Percentiles rank a stretch among this genome's conserved stretches.
Evolutionary conservation across 2,113 vertebrate genomes (phyloP).

Genomic region (Astur gentilis): DNA sequence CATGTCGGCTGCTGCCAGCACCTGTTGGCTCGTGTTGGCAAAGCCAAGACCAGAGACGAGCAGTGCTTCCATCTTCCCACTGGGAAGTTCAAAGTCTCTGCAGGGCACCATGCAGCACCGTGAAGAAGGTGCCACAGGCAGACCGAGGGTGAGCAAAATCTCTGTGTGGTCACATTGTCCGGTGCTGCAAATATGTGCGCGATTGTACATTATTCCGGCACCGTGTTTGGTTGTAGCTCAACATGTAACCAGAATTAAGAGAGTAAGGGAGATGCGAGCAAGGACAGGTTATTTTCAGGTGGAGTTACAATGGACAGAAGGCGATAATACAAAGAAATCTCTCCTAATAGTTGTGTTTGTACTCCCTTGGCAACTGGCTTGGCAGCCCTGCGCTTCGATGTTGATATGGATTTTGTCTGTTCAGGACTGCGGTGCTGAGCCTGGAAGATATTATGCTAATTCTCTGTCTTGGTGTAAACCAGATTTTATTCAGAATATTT

Average conservation of each 20-base stretch:
- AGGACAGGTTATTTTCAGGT: fast-evolving
- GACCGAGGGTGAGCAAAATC: not conserved
- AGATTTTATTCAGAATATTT: not conserved
- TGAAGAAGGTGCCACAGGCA: not conserved
- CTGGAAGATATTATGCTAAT: not conserved
- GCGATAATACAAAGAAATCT: not conserved
- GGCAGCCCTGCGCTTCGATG: fast-evolving
- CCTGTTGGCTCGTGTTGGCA: fast-evolving
- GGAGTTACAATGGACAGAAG: not conserved
- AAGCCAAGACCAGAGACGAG: not conserved
- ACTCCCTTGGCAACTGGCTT: not conserved
- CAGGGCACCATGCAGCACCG: no score
- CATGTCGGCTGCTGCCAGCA: not conserved
- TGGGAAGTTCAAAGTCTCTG: not conserved
- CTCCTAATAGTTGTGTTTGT: not conserved
- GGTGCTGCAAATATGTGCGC: fast-evolving
- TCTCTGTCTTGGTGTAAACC: not conserved
- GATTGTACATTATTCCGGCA: fast-evolving
- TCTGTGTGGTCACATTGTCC: fast-evolving
- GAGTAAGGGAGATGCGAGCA: not conserved
- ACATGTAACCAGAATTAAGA: not conserved
- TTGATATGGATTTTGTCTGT: not conserved
- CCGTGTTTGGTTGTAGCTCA: fast-evolving
- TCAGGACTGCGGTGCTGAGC: not conserved
- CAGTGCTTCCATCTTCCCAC: not conserved